Evolutionary conservation across 2,797 vertebrate genomes (phyloP).

Genomic region (Crenichthys baileyi): DNA sequence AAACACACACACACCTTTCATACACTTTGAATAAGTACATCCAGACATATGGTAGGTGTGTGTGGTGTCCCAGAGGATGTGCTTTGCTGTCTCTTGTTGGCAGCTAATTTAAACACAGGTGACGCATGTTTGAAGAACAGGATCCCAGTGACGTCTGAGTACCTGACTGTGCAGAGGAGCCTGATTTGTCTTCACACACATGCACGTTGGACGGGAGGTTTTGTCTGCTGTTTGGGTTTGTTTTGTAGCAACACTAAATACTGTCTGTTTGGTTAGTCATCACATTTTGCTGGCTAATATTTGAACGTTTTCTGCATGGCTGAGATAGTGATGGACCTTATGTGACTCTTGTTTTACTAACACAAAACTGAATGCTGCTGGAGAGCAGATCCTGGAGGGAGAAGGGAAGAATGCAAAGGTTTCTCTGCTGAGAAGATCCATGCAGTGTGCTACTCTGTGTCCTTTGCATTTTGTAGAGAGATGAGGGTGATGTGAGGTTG

Average conservation of each 20-base stretch:
- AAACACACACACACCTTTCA: slow-evolving; percentile 47
- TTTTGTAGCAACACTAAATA: slow-evolving; percentile 39
- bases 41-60: neutral
- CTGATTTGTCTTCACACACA: slow-evolving; percentile 28
- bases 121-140: slow-evolving; percentile 48
- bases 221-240: slow-evolving; percentile 36
- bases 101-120: slow-evolving; percentile 43
- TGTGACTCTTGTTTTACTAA: slow-evolving; percentile 22
- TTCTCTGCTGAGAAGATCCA: neutral
- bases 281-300: slow-evolving; percentile 52
- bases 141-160: slow-evolving; percentile 37
- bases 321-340: slow-evolving; percentile 39
- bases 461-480: slow-evolving; percentile 31
- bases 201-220: slow-evolving; percentile 27
- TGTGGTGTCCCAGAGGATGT: slow-evolving; percentile 19
- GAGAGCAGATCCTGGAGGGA: slow-evolving; percentile 12
- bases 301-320: slow-evolving; percentile 41
- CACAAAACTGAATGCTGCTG: slow-evolving; percentile 13
- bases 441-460: slow-evolving; percentile 4
- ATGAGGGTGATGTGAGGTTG: slow-evolving; percentile 36
- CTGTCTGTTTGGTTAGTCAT: slow-evolving; percentile 43
- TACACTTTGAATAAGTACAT: slow-evolving; percentile 37
- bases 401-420: neutral
- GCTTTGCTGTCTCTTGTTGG: slow-evolving; percentile 22
- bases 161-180: slow-evolving; percentile 8